These are phyloP conservation scores for Venturia canescens DNA, from an alignment of 1,140 invertebrate species.

Conservation along the genomic window DNA sequence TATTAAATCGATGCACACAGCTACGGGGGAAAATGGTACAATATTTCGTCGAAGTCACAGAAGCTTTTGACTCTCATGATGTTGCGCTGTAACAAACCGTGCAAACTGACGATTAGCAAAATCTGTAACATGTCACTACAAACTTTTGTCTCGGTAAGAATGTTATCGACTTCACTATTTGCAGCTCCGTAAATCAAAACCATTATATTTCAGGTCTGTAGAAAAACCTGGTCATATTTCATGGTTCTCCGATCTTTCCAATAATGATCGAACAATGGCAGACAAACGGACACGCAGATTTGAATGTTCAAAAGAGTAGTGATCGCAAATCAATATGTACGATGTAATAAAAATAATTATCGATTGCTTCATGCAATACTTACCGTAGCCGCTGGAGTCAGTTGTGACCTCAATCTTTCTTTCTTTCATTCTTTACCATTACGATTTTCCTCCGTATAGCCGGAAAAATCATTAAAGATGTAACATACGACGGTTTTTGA, in stretches of 20 bases:
- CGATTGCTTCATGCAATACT: too few species aligned
- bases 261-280: neutral
- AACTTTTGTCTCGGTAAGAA: constrained; percentile 51
- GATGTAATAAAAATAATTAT: neutral
- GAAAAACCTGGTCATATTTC: constrained; percentile 25
- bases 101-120: constrained; percentile 47
- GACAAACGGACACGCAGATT: neutral
- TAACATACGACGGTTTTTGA: too few species aligned
- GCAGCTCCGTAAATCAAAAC: neutral
- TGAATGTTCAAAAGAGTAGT: neutral
- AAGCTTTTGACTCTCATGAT: constrained; percentile 51
- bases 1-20: constrained; percentile 34
- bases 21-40: constrained; percentile 46
- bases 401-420: too few species aligned
- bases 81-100: constrained; percentile 42
- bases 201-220: constrained; percentile 1
- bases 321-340: neutral
- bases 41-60: constrained; percentile 39
- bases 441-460: too few species aligned
- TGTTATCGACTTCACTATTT: neutral
- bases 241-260: neutral
- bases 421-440: too few species aligned
- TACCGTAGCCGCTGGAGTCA: too few species aligned
- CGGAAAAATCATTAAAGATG: too few species aligned
- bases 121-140: constrained; percentile 43